These are phyloP conservation scores for Amiota communis DNA, from an alignment of 2,888 invertebrate genomes.

Conservation along the genomic window DNA sequence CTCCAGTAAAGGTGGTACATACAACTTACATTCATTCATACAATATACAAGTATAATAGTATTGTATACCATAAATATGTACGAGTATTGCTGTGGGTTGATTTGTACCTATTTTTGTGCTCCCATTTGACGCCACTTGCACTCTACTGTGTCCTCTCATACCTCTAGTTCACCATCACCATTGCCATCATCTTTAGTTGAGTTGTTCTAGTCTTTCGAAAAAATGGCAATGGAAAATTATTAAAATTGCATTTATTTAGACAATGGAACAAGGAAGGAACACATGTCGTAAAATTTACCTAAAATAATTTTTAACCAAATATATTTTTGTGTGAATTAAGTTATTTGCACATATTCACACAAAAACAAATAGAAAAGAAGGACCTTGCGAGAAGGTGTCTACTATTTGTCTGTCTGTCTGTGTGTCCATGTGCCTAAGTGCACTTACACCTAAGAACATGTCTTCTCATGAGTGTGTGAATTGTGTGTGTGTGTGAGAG, in stretches of 20 bases:
- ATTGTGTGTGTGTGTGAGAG: neutral
- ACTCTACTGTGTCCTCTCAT: constrained; percentile 46
- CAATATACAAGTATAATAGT: neutral
- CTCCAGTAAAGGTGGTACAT: neutral
- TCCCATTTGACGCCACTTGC: constrained; percentile 63
- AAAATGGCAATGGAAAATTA: constrained; percentile 25
- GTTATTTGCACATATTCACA: constrained; percentile 13
- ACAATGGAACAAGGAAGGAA: neutral
- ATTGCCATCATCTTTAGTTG: neutral
- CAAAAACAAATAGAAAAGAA: neutral
- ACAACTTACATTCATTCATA: constrained; percentile 2
- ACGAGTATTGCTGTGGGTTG: neutral
- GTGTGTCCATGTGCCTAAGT: too few species aligned
- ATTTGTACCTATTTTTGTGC: neutral
- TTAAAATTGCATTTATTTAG: constrained; percentile 34
- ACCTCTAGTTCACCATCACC: neutral
- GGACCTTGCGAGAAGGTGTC: too few species aligned
- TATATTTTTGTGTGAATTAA: constrained; percentile 14
- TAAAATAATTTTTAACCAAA: constrained; percentile 3
- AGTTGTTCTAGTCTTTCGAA: too few species aligned
- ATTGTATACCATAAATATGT: neutral
- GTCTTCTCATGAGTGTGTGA: too few species aligned
- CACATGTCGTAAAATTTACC: constrained; percentile 5
- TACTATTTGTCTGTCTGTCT: neutral
- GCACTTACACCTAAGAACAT: too few species aligned